Percentiles rank a stretch among this genome's conserved stretches.
phyloP scores from a whole-genome alignment of 2,113 vertebrate species.

The Cephalophus harveyi region DNA sequence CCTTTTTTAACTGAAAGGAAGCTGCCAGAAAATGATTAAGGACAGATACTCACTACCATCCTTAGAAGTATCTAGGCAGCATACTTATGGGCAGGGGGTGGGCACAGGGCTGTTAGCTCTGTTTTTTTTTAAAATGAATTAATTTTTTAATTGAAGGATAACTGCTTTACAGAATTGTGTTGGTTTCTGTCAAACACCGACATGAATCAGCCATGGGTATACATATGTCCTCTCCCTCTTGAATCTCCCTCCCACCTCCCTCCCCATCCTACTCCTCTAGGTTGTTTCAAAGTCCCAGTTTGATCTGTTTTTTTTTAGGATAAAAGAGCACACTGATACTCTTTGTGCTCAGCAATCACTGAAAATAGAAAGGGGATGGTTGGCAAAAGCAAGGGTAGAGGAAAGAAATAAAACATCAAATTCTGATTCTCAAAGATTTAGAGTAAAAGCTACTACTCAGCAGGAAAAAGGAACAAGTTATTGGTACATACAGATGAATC shows the following conservation, averaged over 20 bases:
- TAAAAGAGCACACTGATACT: background rate
- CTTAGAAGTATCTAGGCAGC: background rate
- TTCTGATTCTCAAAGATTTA: background rate
- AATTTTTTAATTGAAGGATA: background rate
- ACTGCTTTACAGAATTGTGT: background rate
- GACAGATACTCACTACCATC: background rate
- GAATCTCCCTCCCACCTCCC: background rate
- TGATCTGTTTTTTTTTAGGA: background rate
- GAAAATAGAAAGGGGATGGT: background rate
- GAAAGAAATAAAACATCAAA: background rate
- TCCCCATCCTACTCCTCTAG: background rate
- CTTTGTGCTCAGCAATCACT: background rate
- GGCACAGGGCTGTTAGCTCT: background rate
- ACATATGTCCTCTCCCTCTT: background rate
- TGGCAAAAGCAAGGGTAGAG: background rate
- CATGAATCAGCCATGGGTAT: background rate
- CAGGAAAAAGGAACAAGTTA: background rate
- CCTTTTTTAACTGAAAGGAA: background rate
- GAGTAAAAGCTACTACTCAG: background rate
- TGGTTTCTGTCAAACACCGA: background rate
- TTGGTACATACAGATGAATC: background rate
- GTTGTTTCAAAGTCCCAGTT: background rate
- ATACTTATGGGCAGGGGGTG: background rate
- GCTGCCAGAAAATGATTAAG: background rate
- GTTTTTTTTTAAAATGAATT: background rate